A percentile compares a stretch with the other conserved stretches of the same genome.
These are phyloP conservation scores for Lymantria dispar DNA, from an alignment of 2,888 invertebrate genomes.

Conservation along the genomic window DNA sequence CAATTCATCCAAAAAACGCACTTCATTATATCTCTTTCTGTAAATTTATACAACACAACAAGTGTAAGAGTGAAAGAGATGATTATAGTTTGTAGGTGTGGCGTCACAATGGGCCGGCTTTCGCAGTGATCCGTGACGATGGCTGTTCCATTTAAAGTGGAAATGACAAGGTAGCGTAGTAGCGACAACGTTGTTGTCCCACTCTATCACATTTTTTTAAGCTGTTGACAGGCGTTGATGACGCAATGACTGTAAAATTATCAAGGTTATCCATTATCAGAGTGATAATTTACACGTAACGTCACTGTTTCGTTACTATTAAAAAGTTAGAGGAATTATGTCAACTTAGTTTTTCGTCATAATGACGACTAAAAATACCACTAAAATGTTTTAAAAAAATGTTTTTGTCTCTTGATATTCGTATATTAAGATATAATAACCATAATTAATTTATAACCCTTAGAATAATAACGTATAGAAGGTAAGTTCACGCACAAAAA, in stretches of 20 bases:
- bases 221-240: slow-evolving; percentile 54
- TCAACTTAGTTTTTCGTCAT: background rate
- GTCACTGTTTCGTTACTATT: slow-evolving; percentile 27
- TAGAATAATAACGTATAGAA: too few species aligned
- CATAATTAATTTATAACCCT: too few species aligned
- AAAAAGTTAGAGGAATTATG: slow-evolving; percentile 1
- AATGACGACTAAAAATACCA: background rate
- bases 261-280: slow-evolving; percentile 48
- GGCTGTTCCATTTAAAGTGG: slow-evolving; percentile 70
- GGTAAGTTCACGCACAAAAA: too few species aligned
- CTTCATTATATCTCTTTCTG: slow-evolving; percentile 44
- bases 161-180: slow-evolving; percentile 53
- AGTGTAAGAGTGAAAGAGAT: slow-evolving; percentile 48
- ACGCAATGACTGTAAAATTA: slow-evolving; percentile 55
- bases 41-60: slow-evolving; percentile 12
- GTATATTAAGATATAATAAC: too few species aligned
- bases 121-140: slow-evolving; percentile 71
- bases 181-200: slow-evolving; percentile 50
- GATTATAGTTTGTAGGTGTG: slow-evolving; percentile 37
- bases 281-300: slow-evolving; percentile 40
- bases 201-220: slow-evolving; percentile 49
- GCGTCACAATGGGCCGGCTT: slow-evolving; percentile 68
- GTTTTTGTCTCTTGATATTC: too few species aligned
- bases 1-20: slow-evolving; percentile 55
- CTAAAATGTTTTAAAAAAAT: too few species aligned